These are phyloP conservation scores for Clarias fuscus DNA, from an alignment of 2,797 vertebrate species.

Conservation along the genomic window DNA sequence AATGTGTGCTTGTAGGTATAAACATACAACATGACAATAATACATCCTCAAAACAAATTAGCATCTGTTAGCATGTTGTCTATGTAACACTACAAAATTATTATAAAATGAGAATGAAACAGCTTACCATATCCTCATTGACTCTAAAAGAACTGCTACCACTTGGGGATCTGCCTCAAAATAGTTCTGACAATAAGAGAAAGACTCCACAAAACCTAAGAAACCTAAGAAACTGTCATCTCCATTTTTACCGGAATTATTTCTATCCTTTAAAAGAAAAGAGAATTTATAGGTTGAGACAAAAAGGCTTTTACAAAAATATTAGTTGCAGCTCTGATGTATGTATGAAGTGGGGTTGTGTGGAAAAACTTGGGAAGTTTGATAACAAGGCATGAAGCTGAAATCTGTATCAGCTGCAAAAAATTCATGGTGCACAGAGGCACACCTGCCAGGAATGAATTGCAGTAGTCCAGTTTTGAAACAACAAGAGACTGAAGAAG, in stretches of 20 bases:
- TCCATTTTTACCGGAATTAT: slow-evolving; percentile 44
- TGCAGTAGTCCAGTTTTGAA: too few species aligned
- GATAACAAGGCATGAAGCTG: too few species aligned
- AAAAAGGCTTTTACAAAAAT: neutral
- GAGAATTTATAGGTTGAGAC: neutral
- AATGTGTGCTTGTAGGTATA: too few species aligned
- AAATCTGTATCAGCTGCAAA: too few species aligned
- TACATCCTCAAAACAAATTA: neutral
- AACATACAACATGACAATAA: neutral
- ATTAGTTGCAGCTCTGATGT: neutral
- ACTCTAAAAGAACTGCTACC: slow-evolving; percentile 62
- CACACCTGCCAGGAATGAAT: too few species aligned
- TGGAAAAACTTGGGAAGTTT: too few species aligned
- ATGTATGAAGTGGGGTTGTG: too few species aligned
- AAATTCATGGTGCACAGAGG: too few species aligned
- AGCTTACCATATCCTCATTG: slow-evolving; percentile 61
- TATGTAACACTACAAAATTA: neutral
- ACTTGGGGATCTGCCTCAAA: slow-evolving; percentile 54
- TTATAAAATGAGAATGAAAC: neutral
- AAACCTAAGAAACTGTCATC: slow-evolving; percentile 55
- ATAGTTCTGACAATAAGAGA: slow-evolving; percentile 70
- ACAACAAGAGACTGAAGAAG: too few species aligned
- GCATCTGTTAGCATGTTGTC: neutral
- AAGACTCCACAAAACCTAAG: slow-evolving; percentile 60
- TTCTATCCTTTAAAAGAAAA: slow-evolving; percentile 62